Base-by-base conservation (phyloP, 1,140 invertebrate genomes). In the Metopolophium dirhodum region DNA sequence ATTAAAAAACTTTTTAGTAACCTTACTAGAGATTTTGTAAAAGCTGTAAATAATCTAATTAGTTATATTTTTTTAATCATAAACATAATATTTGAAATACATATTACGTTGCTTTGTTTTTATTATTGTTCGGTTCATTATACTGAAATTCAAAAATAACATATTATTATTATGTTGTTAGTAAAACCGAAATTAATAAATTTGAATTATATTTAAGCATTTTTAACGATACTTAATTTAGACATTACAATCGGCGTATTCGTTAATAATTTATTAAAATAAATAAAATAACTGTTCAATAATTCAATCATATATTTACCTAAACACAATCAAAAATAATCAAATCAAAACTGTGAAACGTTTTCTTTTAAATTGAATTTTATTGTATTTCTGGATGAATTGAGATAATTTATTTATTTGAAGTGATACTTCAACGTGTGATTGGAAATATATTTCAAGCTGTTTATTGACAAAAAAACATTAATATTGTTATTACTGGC, bases 1-100 rank as follows among this genome's bases (percentile, higher is more conserved):
- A 89, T 89, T 54, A 54, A 37, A 89, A 57, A 89, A 57, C 49
- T 57, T 57, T 54, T 14, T 37, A 54, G 54, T 89, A 57, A 89
- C 88, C n/a, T 41, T 14, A 89, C 35, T 57, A 57, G 4, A 89
- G 18, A 57, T 57, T 89, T 41, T 35, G 8, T 35, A 35, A 51
- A 49, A 88, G 7, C 41, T 41, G 11, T 85, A 41, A 85, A 85
- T 85, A 85, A 85, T 41, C 9, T 26, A 26, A 85, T 85, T 85
- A 85, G 30, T 41, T 85, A 85, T 68, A 68, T 68, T 68, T 68
- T 41, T 68, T 68, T 68, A 68, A 68, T n/a, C 61, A 68, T n/a
- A 18, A 77, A n/a, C 61, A 77, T n/a, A 77, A 77, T n/a, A 77
- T 77, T 77, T 77, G n/a, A 35, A 77, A n/a, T 20, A n/a, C 30